Evolutionary conservation across 2,888 invertebrate species (phyloP).

Genomic region (Stenurella melanura): DNA sequence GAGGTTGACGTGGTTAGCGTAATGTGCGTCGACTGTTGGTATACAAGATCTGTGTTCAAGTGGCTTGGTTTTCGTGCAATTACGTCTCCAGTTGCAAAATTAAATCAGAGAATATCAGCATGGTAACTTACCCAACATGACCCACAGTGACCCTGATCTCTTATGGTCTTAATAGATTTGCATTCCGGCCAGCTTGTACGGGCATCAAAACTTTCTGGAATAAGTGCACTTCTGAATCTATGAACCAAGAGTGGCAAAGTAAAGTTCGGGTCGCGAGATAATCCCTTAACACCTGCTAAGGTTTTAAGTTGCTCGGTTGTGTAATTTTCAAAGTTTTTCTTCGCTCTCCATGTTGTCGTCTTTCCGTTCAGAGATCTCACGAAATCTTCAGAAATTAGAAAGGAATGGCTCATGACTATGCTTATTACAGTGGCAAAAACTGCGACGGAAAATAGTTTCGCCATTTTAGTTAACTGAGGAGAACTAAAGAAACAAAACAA

Average conservation of each 20-base stretch:
- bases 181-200: constrained; percentile 87
- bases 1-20: too few relatives aligned
- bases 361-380: constrained; percentile 17
- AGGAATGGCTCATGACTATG: not conserved
- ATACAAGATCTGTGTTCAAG: too few relatives aligned
- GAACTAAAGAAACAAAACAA: not conserved
- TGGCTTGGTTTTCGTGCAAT: too few relatives aligned
- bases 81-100: too few relatives aligned
- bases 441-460: constrained; percentile 16
- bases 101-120: not conserved
- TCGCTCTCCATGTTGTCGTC: constrained; percentile 31
- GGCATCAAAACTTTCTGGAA: constrained; percentile 87
- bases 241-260: not conserved
- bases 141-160: constrained; percentile 91
- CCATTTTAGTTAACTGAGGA: constrained; percentile 20
- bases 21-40: too few relatives aligned
- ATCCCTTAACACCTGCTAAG: constrained; percentile 6
- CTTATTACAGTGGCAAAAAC: not conserved
- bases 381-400: constrained; percentile 11
- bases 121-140: constrained; percentile 85
- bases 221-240: constrained; percentile 15
- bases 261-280: not conserved
- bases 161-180: constrained; percentile 84
- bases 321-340: constrained; percentile 29
- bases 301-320: constrained; percentile 28